Evolutionary conservation across 2,888 invertebrate genomes (phyloP).

Genomic region (Sarcophaga carnaria): DNA sequence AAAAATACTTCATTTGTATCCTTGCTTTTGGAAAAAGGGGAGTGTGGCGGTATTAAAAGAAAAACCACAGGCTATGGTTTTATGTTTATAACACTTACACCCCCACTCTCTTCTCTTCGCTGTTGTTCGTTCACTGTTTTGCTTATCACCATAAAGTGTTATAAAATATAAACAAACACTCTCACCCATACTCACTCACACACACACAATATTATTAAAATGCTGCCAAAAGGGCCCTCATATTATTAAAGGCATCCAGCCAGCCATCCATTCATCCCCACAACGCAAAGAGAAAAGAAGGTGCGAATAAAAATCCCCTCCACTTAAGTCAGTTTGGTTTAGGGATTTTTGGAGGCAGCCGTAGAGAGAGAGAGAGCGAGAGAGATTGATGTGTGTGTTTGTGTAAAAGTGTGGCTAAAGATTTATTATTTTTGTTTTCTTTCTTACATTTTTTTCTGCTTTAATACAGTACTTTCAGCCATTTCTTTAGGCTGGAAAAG

Average conservation of each 20-base stretch:
- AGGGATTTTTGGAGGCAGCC: background rate
- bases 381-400: background rate
- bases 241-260: background rate
- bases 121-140: background rate
- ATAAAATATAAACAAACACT: background rate
- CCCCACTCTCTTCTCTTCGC: background rate
- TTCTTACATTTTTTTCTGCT: background rate
- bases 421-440: too few species aligned
- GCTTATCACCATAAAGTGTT: background rate
- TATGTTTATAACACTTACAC: background rate
- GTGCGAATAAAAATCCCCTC: background rate
- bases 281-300: background rate
- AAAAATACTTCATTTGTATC: background rate
- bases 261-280: background rate
- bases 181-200: background rate
- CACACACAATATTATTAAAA: background rate
- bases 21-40: background rate
- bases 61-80: background rate
- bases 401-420: background rate
- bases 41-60: background rate
- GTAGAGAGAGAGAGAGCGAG: background rate
- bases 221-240: background rate
- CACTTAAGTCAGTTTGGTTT: background rate
- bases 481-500: background rate
- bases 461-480: background rate